Percentiles rank a stretch among this genome's conserved stretches.
These are phyloP conservation scores for Pterocles orientalis DNA, from an alignment of 2,113 vertebrate species.

Conservation along the genomic window DNA sequence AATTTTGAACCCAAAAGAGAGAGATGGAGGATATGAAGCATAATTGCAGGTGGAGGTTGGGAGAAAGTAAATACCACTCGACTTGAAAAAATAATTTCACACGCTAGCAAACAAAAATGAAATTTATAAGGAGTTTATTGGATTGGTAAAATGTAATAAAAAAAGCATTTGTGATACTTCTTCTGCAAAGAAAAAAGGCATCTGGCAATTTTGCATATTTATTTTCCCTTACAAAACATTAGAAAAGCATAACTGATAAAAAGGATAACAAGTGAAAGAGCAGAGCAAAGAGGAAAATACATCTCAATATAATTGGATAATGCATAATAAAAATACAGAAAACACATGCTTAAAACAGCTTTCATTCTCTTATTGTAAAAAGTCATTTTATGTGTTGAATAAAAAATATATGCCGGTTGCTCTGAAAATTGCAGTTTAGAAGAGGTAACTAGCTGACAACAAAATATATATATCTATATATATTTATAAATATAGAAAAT, in stretches of 20 bases:
- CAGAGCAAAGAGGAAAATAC: conserved; percentile 70
- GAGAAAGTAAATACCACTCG: conserved; percentile 57
- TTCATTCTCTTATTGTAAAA: conserved; percentile 67
- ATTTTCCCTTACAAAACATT: conserved; percentile 73
- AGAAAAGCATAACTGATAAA: conserved; percentile 73
- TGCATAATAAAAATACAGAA: conserved; percentile 73
- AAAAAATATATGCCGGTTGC: conserved; percentile 66
- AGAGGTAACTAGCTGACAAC: conserved; percentile 65
- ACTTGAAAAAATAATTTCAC: conserved; percentile 70
- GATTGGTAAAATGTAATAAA: conserved; percentile 72
- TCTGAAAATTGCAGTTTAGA: conserved; percentile 58
- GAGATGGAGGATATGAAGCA: neutral
- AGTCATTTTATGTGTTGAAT: conserved; percentile 50
- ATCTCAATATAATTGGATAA: conserved; percentile 73
- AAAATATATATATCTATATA: conserved; percentile 64
- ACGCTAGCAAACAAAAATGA: conserved; percentile 58
- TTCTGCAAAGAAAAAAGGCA: conserved; percentile 73
- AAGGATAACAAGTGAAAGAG: conserved; percentile 63
- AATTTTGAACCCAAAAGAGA: neutral
- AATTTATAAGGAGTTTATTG: conserved; percentile 72
- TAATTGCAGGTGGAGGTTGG: conserved; percentile 11
- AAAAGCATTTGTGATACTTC: conserved; percentile 74
- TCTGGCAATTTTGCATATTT: conserved; percentile 72
- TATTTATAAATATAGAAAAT: conserved; percentile 70
- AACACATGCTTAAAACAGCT: conserved; percentile 72